A percentile compares a stretch with the other conserved stretches of the same genome.
Evolutionary conservation across 64 coral and sea anemone genomes (phyloP).

Genomic region (Stylophora pistillata): DNA sequence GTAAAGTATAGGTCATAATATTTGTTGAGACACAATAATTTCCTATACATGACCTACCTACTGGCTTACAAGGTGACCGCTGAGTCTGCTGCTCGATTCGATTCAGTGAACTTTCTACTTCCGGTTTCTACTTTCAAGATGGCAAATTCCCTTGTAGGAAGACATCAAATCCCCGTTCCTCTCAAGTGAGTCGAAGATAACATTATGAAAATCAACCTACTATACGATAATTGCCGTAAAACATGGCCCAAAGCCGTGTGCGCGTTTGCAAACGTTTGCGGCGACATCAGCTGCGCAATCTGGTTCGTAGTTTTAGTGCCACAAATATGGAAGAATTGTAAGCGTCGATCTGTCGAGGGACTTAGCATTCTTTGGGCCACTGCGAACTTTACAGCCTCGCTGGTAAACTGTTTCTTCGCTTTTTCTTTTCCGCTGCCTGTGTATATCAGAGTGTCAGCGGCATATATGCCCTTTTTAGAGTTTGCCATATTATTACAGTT

Average conservation of each 20-base stretch:
- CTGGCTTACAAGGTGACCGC: no score
- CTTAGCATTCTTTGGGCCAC: constrained; percentile 64
- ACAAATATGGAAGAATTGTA: constrained; percentile 62
- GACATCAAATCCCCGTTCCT: not conserved
- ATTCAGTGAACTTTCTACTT: not conserved
- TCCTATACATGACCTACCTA: no score
- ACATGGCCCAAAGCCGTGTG: constrained; percentile 4
- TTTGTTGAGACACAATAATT: no score
- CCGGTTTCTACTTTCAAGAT: not conserved
- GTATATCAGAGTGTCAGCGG: constrained; percentile 30
- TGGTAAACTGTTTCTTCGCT: constrained; percentile 58
- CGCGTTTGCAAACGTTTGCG: constrained; percentile 37
- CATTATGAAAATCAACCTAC: not conserved
- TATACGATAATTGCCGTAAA: constrained; percentile 33
- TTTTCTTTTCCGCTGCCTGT: constrained; percentile 32
- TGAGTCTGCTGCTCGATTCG: no score
- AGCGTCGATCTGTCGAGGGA: not conserved
- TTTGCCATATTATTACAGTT: constrained; percentile 46
- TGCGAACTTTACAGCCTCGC: constrained; percentile 58
- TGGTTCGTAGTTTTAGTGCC: constrained; percentile 55
- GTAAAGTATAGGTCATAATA: no score
- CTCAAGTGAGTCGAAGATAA: not conserved
- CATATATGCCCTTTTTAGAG: constrained; percentile 47
- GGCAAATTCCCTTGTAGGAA: not conserved
- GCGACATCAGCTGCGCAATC: constrained; percentile 21